Percentiles rank a stretch among this genome's conserved stretches.
Conservation (phyloP, 2,797 vertebrate genomes). For the Botia almorhae region DNA sequence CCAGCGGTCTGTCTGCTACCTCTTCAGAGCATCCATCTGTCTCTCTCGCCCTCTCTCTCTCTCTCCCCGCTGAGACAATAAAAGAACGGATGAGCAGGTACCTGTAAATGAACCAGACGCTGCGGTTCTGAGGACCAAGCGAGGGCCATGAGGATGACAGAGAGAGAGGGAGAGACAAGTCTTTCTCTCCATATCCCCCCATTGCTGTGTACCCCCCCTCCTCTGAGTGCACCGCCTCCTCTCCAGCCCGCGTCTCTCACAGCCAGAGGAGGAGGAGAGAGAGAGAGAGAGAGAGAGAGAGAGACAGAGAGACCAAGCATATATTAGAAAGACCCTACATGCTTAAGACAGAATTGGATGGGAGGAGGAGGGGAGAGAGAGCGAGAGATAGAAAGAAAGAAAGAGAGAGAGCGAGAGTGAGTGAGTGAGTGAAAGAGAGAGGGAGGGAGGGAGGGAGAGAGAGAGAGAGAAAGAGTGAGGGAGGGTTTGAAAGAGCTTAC, state of each 20-base stretch:
- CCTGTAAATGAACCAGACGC: conserved; percentile 98
- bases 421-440: conserved; percentile 62
- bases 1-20: conserved; percentile 52
- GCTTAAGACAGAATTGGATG: conserved; percentile 65
- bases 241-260: conserved; percentile 63
- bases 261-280: conserved; percentile 67
- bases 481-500: conserved; percentile 21
- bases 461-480: conserved; percentile 35
- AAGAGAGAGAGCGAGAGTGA: conserved; percentile 56
- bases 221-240: conserved; percentile 66
- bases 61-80: conserved; percentile 67
- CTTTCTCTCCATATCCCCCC: conserved; percentile 82
- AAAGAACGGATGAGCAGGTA: conserved; percentile 79
- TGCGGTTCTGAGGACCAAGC: conserved; percentile 91
- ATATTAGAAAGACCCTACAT: conserved; percentile 54
- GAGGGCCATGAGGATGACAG: conserved; percentile 96
- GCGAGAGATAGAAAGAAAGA: neutral
- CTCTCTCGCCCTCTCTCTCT: conserved; percentile 54
- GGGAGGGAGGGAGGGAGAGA: conserved; percentile 24
- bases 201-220: conserved; percentile 68
- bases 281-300: conserved; percentile 64
- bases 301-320: conserved; percentile 58
- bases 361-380: conserved; percentile 60
- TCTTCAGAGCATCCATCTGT: conserved; percentile 69
- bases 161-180: conserved; percentile 81